Evolutionary conservation across 2,113 vertebrate species (phyloP).

Genomic region (Hippocampus abdominalis): DNA sequence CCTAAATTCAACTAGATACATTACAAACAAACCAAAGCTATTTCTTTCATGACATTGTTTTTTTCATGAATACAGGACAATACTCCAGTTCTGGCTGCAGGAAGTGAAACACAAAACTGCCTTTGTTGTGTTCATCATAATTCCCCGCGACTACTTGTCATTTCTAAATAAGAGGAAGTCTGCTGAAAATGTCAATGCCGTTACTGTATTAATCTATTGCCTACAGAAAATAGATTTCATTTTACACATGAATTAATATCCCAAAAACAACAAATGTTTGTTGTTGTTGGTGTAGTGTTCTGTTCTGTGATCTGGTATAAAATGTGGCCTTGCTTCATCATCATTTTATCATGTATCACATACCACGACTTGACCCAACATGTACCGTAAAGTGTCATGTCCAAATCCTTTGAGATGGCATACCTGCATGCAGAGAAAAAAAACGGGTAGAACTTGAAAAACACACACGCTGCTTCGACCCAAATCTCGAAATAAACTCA

Average conservation of each 20-base stretch:
- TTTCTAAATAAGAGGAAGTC: slow-evolving; percentile 23
- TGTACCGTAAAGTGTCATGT: background rate
- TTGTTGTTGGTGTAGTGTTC: background rate
- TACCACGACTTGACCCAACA: background rate
- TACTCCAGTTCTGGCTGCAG: background rate
- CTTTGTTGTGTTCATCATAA: slow-evolving; percentile 8
- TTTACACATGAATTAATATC: background rate
- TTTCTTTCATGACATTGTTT: background rate
- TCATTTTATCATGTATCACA: slow-evolving; percentile 1
- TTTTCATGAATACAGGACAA: background rate
- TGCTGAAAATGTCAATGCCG: slow-evolving; percentile 11
- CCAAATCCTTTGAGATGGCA: background rate
- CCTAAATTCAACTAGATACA: too few species aligned
- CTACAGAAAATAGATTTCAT: background rate
- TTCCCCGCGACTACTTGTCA: slow-evolving; percentile 3
- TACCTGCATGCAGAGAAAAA: background rate
- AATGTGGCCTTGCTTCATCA: background rate
- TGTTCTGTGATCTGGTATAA: background rate
- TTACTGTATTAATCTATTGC: slow-evolving; percentile 1
- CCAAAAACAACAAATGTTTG: background rate
- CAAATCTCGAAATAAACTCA: background rate
- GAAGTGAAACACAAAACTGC: background rate
- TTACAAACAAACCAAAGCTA: background rate
- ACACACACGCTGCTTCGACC: slow-evolving; percentile 1
- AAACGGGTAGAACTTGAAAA: slow-evolving; percentile 28